Conservation (phyloP, 2,888 invertebrate species). For the Selenia dentaria region DNA sequence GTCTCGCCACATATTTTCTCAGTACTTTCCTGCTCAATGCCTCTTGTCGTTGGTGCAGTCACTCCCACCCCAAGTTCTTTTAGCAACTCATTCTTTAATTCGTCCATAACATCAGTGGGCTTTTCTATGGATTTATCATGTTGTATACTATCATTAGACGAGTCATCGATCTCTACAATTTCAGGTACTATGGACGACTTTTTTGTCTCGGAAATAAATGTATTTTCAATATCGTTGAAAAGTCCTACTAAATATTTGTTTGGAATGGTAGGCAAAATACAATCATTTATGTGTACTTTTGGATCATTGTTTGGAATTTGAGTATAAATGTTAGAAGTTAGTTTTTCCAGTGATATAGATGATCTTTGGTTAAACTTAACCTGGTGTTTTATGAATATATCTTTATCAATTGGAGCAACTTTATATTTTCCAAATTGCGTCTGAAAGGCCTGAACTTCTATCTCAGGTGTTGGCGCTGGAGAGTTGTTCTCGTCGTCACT, state of each 20-base stretch:
- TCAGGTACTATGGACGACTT: conserved; percentile 23
- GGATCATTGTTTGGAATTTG: neutral
- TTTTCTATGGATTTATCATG: neutral
- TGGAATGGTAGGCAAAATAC: neutral
- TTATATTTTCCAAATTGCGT: conserved; percentile 65
- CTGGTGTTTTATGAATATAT: conserved; percentile 53
- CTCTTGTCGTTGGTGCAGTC: neutral
- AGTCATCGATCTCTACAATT: conserved; percentile 58
- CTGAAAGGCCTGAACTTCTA: conserved; percentile 34
- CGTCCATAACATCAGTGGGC: conserved; percentile 38
- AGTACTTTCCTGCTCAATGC: neutral
- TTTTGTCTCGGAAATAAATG: conserved; percentile 5
- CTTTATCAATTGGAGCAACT: conserved; percentile 38
- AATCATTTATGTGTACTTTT: neutral
- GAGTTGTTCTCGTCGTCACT: conserved; percentile 66
- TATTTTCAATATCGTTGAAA: conserved; percentile 16
- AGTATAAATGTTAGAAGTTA: neutral
- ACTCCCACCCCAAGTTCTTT: conserved; percentile 42
- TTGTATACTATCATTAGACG: conserved; percentile 49
- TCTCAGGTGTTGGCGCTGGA: neutral
- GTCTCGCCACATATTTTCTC: too few species aligned
- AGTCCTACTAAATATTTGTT: conserved; percentile 6
- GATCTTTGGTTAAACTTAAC: conserved; percentile 55
- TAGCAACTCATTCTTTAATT: conserved; percentile 47
- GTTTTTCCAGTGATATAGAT: conserved; percentile 46